Evolutionary conservation across 2,888 invertebrate genomes (phyloP).

Genomic region (Xiphydria camelus): DNA sequence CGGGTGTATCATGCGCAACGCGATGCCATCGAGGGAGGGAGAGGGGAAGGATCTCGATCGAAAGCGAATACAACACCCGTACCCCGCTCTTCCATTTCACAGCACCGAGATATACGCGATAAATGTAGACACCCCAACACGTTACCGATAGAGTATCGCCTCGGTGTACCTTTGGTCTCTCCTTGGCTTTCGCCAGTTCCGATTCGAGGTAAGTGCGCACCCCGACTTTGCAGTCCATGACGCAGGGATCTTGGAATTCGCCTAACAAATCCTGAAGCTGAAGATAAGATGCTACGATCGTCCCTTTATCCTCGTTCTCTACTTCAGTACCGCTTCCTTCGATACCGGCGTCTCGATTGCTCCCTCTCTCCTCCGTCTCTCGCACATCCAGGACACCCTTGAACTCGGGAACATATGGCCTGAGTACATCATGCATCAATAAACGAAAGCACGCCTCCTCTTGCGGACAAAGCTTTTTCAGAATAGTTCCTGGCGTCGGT

Average conservation of each 20-base stretch:
- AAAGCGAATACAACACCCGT: too few species aligned
- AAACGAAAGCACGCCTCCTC: slow-evolving; percentile 86
- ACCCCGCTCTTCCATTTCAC: too few species aligned
- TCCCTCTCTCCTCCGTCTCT: slow-evolving; percentile 47
- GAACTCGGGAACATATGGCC: slow-evolving; percentile 91
- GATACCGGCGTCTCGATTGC: slow-evolving; percentile 8
- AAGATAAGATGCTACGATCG: slow-evolving; percentile 65
- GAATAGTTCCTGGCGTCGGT: slow-evolving; percentile 88
- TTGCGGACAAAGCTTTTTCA: slow-evolving; percentile 89
- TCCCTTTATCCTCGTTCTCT: slow-evolving; percentile 28
- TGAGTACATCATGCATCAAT: slow-evolving; percentile 84
- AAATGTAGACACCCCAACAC: not conserved
- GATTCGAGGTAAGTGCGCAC: slow-evolving; percentile 94
- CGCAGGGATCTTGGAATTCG: slow-evolving; percentile 89
- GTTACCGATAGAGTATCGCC: not conserved
- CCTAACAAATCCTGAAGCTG: slow-evolving; percentile 91
- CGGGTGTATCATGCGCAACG: too few species aligned
- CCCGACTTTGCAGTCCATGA: slow-evolving; percentile 97
- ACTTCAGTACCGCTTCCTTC: slow-evolving; percentile 19
- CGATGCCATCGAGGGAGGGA: too few species aligned
- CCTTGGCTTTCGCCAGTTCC: slow-evolving; percentile 91
- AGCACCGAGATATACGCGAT: too few species aligned
- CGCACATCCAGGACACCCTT: slow-evolving; percentile 66
- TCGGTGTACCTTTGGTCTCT: slow-evolving; percentile 93
- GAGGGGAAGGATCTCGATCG: too few species aligned